A percentile compares a stretch with the other conserved stretches of the same genome.
These are phyloP conservation scores for Berghia stephanieae DNA, from an alignment of 1,140 invertebrate genomes.

Conservation along the genomic window DNA sequence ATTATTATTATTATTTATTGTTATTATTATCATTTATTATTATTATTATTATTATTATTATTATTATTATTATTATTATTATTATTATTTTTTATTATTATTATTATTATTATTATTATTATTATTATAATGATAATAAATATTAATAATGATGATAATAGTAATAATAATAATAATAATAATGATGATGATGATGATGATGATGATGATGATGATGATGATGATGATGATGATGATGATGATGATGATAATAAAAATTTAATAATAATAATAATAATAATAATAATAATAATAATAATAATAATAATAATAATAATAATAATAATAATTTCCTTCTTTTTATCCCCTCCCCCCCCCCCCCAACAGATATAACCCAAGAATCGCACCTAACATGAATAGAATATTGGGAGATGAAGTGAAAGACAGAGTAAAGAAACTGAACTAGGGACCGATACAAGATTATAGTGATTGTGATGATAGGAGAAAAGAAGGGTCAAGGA, in stretches of 20 bases:
- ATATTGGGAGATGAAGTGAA: conserved; percentile 45
- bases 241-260: neutral
- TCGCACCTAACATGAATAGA: conserved; percentile 28
- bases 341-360: neutral
- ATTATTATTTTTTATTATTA: no score
- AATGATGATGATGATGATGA: conserved; percentile 2
- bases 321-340: neutral
- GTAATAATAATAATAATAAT: neutral
- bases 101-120: no score
- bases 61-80: no score
- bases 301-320: neutral
- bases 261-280: neutral
- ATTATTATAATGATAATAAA: neutral
- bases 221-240: conserved; percentile 2
- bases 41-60: no score
- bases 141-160: no score
- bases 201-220: conserved; percentile 2
- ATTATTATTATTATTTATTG: no score
- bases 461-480: conserved; percentile 45
- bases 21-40: no score
- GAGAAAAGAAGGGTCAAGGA: conserved; percentile 49
- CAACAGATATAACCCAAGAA: conserved; percentile 25
- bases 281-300: neutral
- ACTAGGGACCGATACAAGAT: conserved; percentile 49
- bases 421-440: conserved; percentile 44